phyloP scores from a whole-genome alignment of 2,797 vertebrate species.

The Lepilemur ruficaudatus region DNA sequence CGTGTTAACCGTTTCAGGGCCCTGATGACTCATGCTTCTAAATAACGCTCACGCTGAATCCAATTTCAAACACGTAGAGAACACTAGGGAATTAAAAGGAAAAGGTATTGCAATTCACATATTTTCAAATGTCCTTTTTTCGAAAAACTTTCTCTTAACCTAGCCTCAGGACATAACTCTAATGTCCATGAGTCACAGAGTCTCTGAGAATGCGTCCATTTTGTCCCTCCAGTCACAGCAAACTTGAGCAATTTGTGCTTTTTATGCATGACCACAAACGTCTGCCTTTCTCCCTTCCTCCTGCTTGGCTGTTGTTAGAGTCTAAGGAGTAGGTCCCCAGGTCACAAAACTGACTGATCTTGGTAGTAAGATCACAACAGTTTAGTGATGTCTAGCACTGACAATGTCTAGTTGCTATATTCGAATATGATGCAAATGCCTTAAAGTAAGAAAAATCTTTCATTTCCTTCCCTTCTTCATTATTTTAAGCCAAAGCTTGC shows the following conservation, averaged over 20 bases:
- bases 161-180: not conserved
- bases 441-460: not conserved
- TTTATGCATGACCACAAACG: not conserved
- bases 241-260: not conserved
- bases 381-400: not conserved
- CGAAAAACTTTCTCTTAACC: not conserved
- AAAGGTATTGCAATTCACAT: not conserved
- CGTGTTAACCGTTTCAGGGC: slow-evolving; percentile 54
- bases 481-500: not conserved
- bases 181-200: not conserved
- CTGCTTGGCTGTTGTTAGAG: not conserved
- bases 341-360: not conserved
- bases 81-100: not conserved
- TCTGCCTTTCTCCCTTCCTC: not conserved
- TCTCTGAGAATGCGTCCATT: not conserved
- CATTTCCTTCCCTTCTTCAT: not conserved
- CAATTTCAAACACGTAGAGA: slow-evolving; percentile 15
- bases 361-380: not conserved
- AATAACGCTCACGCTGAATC: slow-evolving; percentile 43
- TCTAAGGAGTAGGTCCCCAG: not conserved
- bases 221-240: not conserved
- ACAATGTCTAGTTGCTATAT: not conserved
- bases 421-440: not conserved
- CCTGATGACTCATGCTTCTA: slow-evolving; percentile 57
- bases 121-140: not conserved